phyloP scores from a whole-genome alignment of 2,113 vertebrate genomes.

The Gnathonemus echidnorhynchus region DNA sequence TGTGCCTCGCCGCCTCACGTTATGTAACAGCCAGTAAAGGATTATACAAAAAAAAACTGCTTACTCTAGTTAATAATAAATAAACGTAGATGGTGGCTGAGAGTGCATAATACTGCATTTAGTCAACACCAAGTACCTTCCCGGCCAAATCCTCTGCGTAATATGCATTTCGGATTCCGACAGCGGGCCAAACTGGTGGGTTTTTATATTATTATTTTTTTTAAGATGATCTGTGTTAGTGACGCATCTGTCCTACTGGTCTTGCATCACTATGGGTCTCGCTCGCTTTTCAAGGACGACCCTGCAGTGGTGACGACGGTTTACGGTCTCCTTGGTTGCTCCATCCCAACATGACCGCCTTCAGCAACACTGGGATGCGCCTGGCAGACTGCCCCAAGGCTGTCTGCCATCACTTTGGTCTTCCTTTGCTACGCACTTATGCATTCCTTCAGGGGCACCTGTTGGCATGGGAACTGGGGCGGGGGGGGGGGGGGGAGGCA shows the following conservation, averaged over 20 bases:
- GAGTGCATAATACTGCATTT: neutral
- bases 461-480: neutral
- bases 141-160: neutral
- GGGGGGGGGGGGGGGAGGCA: neutral
- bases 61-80: neutral
- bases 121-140: neutral
- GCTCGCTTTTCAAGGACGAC: neutral
- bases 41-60: neutral
- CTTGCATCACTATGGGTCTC: neutral
- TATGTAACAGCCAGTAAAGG: neutral
- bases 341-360: neutral
- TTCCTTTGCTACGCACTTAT: neutral
- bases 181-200: neutral
- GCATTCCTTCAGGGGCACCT: neutral
- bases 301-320: neutral
- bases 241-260: neutral
- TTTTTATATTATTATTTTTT: neutral
- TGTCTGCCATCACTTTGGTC: neutral
- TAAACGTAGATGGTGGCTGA: neutral
- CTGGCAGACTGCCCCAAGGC: neutral
- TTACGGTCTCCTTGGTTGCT: neutral
- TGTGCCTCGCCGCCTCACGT: neutral
- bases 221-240: neutral
- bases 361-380: neutral
- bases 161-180: neutral